phyloP scores from a whole-genome alignment of 2,797 vertebrate genomes.

The Mareca penelope region DNA sequence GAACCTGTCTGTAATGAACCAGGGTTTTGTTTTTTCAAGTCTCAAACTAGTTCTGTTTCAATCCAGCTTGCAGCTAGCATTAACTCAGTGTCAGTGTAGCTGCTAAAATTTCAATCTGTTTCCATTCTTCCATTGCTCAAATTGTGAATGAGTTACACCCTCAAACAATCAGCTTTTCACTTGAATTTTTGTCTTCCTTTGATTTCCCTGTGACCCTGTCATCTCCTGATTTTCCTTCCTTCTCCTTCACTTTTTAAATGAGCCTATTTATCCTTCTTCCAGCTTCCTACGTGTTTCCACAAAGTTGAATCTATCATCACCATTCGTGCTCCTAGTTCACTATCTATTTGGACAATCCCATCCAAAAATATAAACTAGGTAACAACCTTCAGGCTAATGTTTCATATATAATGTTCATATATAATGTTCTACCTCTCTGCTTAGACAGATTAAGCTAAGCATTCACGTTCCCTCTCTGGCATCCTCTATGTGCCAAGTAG shows the following conservation, averaged over 20 bases:
- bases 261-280: background rate
- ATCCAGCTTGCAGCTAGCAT: background rate
- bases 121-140: background rate
- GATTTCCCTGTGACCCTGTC: background rate
- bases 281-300: fast-evolving
- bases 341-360: background rate
- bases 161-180: background rate
- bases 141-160: background rate
- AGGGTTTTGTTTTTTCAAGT: background rate
- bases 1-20: background rate
- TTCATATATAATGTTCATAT: background rate
- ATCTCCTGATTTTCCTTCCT: background rate
- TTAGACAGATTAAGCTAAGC: background rate
- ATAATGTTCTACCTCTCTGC: background rate
- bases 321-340: background rate
- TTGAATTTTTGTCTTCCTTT: background rate
- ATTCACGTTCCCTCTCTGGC: background rate
- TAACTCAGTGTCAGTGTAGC: background rate
- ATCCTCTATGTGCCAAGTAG: background rate
- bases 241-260: background rate
- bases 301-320: background rate
- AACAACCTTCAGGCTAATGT: background rate
- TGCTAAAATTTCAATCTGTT: background rate
- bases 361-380: background rate
- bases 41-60: background rate